Conservation (phyloP, 2,797 vertebrate species). For the Morelia viridis region DNA sequence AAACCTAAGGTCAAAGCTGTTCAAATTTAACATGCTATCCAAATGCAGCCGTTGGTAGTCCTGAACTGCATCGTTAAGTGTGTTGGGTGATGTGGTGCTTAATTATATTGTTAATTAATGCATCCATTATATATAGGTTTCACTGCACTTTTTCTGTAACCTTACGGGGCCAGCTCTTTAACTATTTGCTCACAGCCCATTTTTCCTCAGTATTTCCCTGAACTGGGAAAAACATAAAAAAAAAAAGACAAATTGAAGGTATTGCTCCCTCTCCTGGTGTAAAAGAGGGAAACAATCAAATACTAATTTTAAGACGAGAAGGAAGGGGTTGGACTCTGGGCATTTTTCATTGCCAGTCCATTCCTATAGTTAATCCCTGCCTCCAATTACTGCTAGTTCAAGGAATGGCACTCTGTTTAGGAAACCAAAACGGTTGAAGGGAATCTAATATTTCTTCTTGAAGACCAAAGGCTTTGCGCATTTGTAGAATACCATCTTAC, state of each 20-base stretch:
- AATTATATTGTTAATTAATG: not conserved
- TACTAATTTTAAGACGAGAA: not conserved
- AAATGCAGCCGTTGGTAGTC: not conserved
- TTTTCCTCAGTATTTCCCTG: not conserved
- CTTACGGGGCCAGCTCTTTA: not conserved
- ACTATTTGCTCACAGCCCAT: not conserved
- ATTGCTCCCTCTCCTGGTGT: constrained; percentile 56
- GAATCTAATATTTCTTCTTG: not conserved
- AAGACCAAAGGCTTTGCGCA: not conserved
- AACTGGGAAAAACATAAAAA: not conserved
- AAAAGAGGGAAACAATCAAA: not conserved
- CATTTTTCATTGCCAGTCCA: not conserved
- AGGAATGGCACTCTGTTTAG: not conserved
- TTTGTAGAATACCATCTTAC: not conserved
- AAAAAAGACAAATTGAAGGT: constrained; percentile 47
- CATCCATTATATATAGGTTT: not conserved
- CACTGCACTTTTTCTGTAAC: not conserved
- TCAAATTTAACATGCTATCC: not conserved
- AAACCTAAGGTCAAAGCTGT: not conserved
- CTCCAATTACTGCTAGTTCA: not conserved
- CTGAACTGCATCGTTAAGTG: not conserved
- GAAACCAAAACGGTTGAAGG: not conserved
- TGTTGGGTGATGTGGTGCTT: not conserved
- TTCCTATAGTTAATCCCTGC: not conserved
- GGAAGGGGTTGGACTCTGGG: not conserved